Conservation (phyloP, 2,888 invertebrate genomes). For the Nemoura dubitans region DNA sequence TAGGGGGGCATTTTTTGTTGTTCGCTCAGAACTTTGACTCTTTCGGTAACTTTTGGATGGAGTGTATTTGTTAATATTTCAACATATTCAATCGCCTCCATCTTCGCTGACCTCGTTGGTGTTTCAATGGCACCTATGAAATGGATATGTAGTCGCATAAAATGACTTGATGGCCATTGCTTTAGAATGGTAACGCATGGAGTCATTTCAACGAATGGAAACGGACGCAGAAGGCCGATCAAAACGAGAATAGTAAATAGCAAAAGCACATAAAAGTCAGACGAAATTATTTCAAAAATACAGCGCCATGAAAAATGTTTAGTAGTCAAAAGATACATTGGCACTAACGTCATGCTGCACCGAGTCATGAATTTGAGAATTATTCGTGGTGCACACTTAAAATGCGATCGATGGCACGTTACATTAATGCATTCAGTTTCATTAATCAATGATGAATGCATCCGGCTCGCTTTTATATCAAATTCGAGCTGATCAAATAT, state of each 20-base stretch:
- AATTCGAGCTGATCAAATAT: not conserved
- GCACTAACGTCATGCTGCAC: not conserved
- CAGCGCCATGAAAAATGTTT: not conserved
- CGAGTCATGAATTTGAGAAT: not conserved
- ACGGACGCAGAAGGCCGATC: not conserved
- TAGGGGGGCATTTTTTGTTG: not conserved
- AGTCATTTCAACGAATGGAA: no score
- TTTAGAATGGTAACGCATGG: no score
- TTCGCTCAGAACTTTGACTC: not conserved
- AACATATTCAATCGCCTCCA: not conserved
- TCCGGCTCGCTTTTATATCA: slow-evolving; percentile 4
- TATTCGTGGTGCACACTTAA: not conserved
- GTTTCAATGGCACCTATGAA: not conserved
- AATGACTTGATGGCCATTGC: not conserved
- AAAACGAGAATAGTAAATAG: not conserved
- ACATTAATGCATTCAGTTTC: not conserved
- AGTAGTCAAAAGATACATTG: no score
- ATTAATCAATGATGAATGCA: not conserved
- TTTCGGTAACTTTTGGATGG: not conserved
- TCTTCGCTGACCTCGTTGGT: not conserved
- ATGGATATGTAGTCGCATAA: not conserved
- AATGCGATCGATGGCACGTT: not conserved
- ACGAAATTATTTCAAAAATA: not conserved
- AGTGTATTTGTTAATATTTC: not conserved
- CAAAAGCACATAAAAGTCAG: not conserved